Evolutionary conservation across 2,113 vertebrate genomes (phyloP), one percentile per base, ranked within the genome.

Genomic region (Puffinus mauretanicus): DNA sequence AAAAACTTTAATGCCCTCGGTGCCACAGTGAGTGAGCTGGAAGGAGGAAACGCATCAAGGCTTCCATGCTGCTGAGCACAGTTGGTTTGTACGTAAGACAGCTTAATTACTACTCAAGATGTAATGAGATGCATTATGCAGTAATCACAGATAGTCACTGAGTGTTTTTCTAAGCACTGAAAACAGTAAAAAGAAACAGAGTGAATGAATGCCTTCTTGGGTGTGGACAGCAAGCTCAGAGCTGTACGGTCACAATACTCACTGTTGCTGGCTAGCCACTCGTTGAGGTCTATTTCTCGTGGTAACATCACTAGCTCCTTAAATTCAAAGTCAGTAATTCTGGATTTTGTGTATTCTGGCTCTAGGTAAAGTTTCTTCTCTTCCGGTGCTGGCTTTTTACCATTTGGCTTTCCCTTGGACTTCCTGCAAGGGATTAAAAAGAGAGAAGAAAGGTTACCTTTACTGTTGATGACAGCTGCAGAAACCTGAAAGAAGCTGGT

Each of bases 221-320:
- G 40, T 15, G 29, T 40, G 82, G 94, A 26, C 73, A 82, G 77
- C 46, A 92, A 62, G 51, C 82, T 66, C 20, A 17, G 58, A 66
- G 38, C 19, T 55, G 27, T 17, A 44, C 1, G 2, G 58, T 60
- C 46, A 34, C 22, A 49, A 69, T 86, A 99, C 99, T 98, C 97
- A 99, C 99, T 99, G 97, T 99, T 99, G 98, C 99, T 99, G 95
- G 99, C 99, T 82, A 99, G 98, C 99, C 99, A 99, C 98, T 99
- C 99, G 2, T 99, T 99, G 97, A 99, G 99, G 98, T 99, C 99
- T 75, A 99, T 99, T 98, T 99, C 99, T 82, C 98, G 98, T 72
- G 99, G 99, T 96, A 99, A 97, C 97, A 98, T 98, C 97, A 99
- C 99, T 97, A 99, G 98, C 88, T 99, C 99, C 98, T 99, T 99